Base-by-base conservation (phyloP, 2,797 vertebrate genomes). In the Etheostoma nigrum region DNA sequence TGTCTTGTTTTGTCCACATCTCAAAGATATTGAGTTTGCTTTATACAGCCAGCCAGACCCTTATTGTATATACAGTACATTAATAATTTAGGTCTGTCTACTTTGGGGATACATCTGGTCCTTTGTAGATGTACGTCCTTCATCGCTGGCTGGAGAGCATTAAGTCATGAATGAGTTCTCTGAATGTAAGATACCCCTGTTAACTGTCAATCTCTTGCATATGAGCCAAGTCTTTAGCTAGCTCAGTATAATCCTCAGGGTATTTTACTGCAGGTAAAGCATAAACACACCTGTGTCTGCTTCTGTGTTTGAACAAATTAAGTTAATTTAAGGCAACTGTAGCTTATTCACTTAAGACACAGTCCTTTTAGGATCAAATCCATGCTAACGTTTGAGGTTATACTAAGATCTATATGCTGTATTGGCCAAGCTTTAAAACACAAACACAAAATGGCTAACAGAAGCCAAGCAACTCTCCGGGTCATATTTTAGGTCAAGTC, bases 121-220 rank as follows among this genome's bases (percentile, higher is more conserved):
- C 67, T 81, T 69, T 80, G 62, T 72, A 68, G 79, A 80, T 86
- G 62, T 68, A 78, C 18, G 13, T 76, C 79, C 78, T 85, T 83
- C 81, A 83, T 83, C 74, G 73, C 25, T 68, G 59, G 59, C 76
- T 90, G 79, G 70, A 79, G 71, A 87, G 72, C 70, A 87, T 85
- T 86, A 82, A 84, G 73, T 76, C 78, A 84, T 91, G 89, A 93
- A 91, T 88, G 81, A 85, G 75, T 67, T 76, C 85, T 88, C 77
- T 90, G 74, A 90, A 73, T 62, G 68, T 33, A 18, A 84, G 52
- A 78, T 69, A 55, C 65, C 63, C n/a, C 53, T 64, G 71, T 57
- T 55, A 16, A 65, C 83, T 69, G 68, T 81, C 86, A 82, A 18
- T 79, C 66, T 80, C 33, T 54, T 72, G 59, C 59, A 47, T 64